A percentile compares a stretch with the other conserved stretches of the same genome.
Evolutionary conservation across 1,140 invertebrate species (phyloP).

Genomic region (Papilio xuthus): DNA sequence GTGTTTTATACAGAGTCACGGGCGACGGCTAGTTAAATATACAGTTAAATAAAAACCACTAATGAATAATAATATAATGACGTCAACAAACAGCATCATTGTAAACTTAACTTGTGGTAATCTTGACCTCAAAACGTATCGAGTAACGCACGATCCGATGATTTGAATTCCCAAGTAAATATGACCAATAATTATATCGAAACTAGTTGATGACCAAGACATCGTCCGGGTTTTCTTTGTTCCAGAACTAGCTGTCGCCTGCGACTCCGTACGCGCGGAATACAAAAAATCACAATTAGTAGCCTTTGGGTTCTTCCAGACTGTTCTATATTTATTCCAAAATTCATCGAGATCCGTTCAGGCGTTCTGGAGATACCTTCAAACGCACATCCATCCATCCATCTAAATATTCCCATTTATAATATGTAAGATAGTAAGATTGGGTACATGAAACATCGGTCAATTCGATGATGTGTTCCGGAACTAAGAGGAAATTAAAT

Average conservation of each 20-base stretch:
- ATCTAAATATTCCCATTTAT: no score
- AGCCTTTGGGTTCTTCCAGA: no score
- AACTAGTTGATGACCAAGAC: not conserved
- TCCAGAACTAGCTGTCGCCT: no score
- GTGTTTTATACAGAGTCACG: no score
- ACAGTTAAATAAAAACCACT: conserved; percentile 10
- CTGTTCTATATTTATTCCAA: no score
- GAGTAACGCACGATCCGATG: conserved; percentile 26
- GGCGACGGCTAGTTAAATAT: no score
- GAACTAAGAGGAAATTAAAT: not conserved
- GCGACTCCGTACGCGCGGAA: no score
- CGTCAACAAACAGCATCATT: not conserved
- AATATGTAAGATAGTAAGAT: not conserved
- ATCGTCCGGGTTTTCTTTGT: no score
- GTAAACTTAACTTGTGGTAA: not conserved
- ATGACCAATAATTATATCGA: conserved; percentile 18
- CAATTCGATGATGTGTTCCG: not conserved
- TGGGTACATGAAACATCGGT: not conserved
- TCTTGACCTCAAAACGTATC: conserved; percentile 26
- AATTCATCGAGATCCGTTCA: no score
- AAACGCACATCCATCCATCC: not conserved
- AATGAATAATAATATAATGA: not conserved
- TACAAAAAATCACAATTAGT: no score
- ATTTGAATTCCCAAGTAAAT: conserved; percentile 20
- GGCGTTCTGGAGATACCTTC: no score